phyloP scores from a whole-genome alignment of 2,888 invertebrate genomes.

The Heteromyza rotundicornis region DNA sequence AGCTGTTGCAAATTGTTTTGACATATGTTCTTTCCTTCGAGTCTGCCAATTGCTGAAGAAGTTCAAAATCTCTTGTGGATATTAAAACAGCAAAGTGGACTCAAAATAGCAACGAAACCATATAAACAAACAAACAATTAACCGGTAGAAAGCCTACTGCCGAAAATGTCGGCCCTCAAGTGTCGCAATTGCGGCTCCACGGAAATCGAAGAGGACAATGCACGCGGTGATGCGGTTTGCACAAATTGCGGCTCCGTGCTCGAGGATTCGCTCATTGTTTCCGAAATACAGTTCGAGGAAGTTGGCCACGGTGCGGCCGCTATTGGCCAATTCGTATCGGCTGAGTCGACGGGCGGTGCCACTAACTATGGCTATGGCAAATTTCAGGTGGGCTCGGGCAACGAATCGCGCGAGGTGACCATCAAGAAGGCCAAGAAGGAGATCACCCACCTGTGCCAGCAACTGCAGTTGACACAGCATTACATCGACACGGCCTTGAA shows the following conservation, averaged over 20 bases:
- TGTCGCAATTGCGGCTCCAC: conserved; percentile 88
- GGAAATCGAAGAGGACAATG: conserved; percentile 93
- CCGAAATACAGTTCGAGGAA: conserved; percentile 96
- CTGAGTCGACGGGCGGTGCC: conserved; percentile 84
- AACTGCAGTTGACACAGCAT: conserved; percentile 86
- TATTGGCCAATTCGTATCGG: conserved; percentile 92
- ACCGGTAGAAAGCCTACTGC: too few species aligned
- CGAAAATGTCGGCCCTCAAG: conserved; percentile 72
- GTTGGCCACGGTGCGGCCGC: conserved; percentile 87
- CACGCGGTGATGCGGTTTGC: conserved; percentile 91
- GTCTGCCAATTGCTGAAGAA: too few species aligned
- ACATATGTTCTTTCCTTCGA: too few species aligned
- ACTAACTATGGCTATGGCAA: conserved; percentile 79
- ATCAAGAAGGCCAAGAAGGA: conserved; percentile 85
- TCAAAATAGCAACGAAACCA: too few species aligned
- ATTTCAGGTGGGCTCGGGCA: conserved; percentile 79
- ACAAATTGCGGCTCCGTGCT: conserved; percentile 95
- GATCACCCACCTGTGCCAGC: conserved; percentile 84
- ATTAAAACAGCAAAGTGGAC: too few species aligned
- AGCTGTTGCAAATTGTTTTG: too few species aligned
- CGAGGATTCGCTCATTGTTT: conserved; percentile 95
- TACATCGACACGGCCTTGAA: conserved; percentile 93
- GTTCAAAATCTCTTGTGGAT: too few species aligned
- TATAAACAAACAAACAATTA: too few species aligned
- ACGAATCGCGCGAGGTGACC: conserved; percentile 93